These are phyloP conservation scores for Vireo altiloquus DNA, from an alignment of 2,113 vertebrate genomes.

Conservation along the genomic window DNA sequence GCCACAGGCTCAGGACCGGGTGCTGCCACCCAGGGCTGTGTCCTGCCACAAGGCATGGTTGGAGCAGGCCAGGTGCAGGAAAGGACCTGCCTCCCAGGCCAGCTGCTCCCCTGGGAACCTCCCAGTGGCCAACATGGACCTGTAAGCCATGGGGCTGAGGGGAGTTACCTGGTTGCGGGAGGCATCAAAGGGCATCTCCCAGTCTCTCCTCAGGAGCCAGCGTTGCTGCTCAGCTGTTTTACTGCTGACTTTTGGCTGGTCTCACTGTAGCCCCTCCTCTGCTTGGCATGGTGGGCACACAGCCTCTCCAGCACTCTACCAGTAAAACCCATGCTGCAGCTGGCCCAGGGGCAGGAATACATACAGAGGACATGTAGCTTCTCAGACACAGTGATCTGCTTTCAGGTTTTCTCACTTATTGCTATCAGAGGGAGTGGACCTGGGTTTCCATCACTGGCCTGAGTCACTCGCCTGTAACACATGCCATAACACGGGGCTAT, in stretches of 20 bases:
- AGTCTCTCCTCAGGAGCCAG: not conserved
- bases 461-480: accelerated
- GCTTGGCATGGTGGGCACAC: not conserved
- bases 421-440: not conserved
- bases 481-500: accelerated
- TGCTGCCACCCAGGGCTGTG: accelerated
- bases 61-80: not conserved
- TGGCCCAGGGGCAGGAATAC: not conserved
- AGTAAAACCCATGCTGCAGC: not conserved
- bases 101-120: not conserved
- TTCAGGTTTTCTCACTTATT: not conserved
- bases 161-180: not conserved
- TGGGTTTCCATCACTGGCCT: accelerated
- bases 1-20: not conserved
- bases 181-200: not conserved
- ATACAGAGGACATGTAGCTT: not conserved
- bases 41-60: not conserved
- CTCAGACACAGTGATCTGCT: not conserved
- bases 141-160: not conserved
- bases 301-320: not conserved
- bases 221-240: not conserved
- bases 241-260: not conserved
- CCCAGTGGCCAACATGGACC: not conserved
- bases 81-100: not conserved
- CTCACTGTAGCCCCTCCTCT: not conserved